Evolutionary conservation across 1,140 invertebrate genomes (phyloP), one percentile per base, ranked within the genome.

Genomic region (Danaus plexippus): DNA sequence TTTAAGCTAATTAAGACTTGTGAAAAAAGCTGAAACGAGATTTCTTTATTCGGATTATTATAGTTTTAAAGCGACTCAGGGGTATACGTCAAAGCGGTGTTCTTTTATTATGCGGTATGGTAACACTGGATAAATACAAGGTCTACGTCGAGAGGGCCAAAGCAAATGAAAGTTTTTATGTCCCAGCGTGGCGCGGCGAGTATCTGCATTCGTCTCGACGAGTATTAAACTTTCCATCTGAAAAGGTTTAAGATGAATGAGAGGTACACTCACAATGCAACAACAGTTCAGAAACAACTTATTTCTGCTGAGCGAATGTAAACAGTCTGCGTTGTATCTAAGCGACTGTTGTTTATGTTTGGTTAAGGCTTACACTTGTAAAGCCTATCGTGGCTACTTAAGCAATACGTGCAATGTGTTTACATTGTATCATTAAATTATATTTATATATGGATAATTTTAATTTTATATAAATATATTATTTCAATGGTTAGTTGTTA

Each of bases 191-290:
- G 56, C 49, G 60, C 61, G 64, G 52, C 59, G 64, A 59, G 58
- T 66, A 65, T 58, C 54, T 66, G 67, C 71, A 72, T 71, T 73
- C 70, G 75, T 75, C 73, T 77, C 59, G 61, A 65, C 70, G 69
- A 67, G 74, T 77, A 80, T 85, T 83, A 77, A 82, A 77, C 71
- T 70, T 62, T 70, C 64, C 75, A 69, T 64, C 68, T 82, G 77
- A 85, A 83, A 80, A 85, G 82, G 68, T 79, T 83, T 79, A 77
- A 79, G 73, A 82, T 82, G 82, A 85, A 85, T 85, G 77, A 75
- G 67, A 70, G 65, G 72, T 63, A 64, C 69, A 57, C 68, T 73
- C 66, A 85, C 80, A 85, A 83, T 85, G 77, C 69, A 78, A 79
- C 76, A 81, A 82, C 74, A 70, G 71, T 75, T 80, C 76, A 81